Evolutionary conservation across 2,888 invertebrate species (phyloP), one percentile per base, ranked within the genome.

Genomic region (Campopleginae sp.): DNA sequence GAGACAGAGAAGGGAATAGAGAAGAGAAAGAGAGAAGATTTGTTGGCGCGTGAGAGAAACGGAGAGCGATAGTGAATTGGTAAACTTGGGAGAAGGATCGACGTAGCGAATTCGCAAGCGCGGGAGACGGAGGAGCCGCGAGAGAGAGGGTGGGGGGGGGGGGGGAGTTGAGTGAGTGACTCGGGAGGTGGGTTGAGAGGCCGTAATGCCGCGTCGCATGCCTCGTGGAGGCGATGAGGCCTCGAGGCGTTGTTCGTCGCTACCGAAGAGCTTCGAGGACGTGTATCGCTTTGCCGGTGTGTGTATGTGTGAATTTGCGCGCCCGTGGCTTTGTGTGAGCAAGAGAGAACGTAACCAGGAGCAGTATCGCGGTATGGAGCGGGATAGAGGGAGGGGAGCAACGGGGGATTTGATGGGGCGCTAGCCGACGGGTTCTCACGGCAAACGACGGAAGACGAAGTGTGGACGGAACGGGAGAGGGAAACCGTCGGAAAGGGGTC

Each of bases 161-260:
- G 76, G 27, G 44, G 46, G 27, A 33, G 61, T 12, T n/a, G 61
- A 74, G 44, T 19, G 66, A 48, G 74, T n/a, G 65, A 48, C 76
- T 44, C 31, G 31, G 75, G 75, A 75, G 68, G 68, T 74, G 61
- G 74, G 74, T 74, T 79, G 80, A 81, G 78, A 78, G 81, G 85
- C 78, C 86, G 87, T 86, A 87, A 87, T 88, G 86, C 89, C 91
- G 89, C 89, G 90, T 90, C 88, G 90, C 88, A 91, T 90, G 89
- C 88, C 88, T 90, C 90, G 92, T 89, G 89, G 91, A 92, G 89
- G 91, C 91, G 92, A 92, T 91, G 92, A 92, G 92, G 91, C 92
- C 90, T 92, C 90, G 90, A 91, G 91, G 91, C 89, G 90, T 88
- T 86, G 90, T 88, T 86, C 87, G 91, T 84, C 87, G 88, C 75